Evolutionary conservation across 2,797 vertebrate species (phyloP), one percentile per base, ranked within the genome.

Genomic region (Anguilla megastoma): DNA sequence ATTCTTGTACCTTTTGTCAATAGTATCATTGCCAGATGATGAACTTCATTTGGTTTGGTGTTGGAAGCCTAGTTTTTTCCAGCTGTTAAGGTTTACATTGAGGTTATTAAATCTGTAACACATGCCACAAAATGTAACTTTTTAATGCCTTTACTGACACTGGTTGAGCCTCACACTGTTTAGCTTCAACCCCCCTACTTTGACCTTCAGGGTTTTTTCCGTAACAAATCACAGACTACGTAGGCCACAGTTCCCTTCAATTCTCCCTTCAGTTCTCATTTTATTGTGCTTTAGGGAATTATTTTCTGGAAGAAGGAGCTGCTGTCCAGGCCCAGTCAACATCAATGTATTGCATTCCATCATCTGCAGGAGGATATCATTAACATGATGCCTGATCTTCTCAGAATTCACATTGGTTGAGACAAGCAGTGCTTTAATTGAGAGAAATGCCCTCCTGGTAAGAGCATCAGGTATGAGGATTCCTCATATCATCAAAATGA

Each of bases 351-450:
- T 91, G 91, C 91, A 89, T 24, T 92, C 93, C 94, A 91, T 90
- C 94, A 87, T 93, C 93, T 92, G 90, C 88, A 85, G 93, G 89
- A 92, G 91, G 91, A 90, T 94, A 94, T 93, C 93, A 94, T 94
- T 93, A 95, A 90, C 88, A 86, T 82, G 91, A 89, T 88, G 89
- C 91, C 94, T 92, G 92, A 91, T 94, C 93, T 93, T 90, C 90
- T 94, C 92, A 87, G 92, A 92, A 91, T 74, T 79, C 90, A 93
- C 92, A 92, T 91, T 92, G 92, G 92, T 93, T 94, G 92, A 91
- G 92, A 95, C 91, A 94, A 94, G 91, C 91, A 90, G 90, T 86
- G 90, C 91, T 93, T 94, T 96, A 96, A 96, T 92, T 93, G 94
- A 92, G 92, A 95, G 91, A 93, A 74, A 95, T 93, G 91, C 87